Evolutionary conservation across 1,140 invertebrate genomes (phyloP).

Genomic region (Geopemphigus sp.): DNA sequence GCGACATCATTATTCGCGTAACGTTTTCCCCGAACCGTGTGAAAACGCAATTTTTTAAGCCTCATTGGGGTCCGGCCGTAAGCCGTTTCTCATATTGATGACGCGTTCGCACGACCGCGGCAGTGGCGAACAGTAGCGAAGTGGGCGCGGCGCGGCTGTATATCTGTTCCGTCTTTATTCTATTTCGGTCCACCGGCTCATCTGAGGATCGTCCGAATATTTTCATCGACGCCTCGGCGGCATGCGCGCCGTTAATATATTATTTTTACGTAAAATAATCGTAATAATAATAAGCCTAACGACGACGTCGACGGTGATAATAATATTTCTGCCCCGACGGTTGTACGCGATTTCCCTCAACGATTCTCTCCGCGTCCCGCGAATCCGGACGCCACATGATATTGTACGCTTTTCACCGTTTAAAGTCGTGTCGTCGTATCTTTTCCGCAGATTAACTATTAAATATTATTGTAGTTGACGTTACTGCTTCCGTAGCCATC

Average conservation of each 20-base stretch:
- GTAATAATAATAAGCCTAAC: too few species aligned
- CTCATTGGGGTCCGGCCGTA: background rate
- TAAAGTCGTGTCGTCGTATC: too few species aligned
- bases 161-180: constrained; percentile 40
- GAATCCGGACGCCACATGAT: too few species aligned
- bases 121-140: constrained; percentile 1
- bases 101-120: background rate
- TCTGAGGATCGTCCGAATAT: constrained; percentile 43
- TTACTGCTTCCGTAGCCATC: too few species aligned
- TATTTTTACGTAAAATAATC: constrained; percentile 27
- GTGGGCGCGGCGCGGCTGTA: background rate
- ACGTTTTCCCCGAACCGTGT: background rate
- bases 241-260: constrained; percentile 21
- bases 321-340: too few species aligned
- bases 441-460: too few species aligned
- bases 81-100: constrained; percentile 21
- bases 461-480: too few species aligned
- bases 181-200: constrained; percentile 41
- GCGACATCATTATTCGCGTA: background rate
- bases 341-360: too few species aligned
- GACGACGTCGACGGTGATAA: too few species aligned
- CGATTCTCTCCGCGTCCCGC: too few species aligned
- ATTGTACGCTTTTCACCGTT: too few species aligned
- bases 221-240: constrained; percentile 32
- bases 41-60: background rate